Conservation (phyloP, 92 coral and sea anemone genomes). For the Porites divaricata region DNA sequence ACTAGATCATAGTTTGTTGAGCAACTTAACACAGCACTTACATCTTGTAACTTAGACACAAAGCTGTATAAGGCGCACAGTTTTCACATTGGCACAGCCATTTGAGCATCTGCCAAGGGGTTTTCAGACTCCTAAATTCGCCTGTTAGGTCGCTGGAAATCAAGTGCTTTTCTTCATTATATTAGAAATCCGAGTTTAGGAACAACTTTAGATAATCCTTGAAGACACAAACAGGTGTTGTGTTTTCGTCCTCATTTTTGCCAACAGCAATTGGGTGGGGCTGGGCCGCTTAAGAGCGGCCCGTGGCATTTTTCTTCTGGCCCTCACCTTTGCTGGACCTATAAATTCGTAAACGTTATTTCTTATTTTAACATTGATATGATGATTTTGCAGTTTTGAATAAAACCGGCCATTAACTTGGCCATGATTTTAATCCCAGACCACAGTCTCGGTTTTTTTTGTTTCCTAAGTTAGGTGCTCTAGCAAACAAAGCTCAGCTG, state of each 20-base stretch:
- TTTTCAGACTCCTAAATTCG: constrained; percentile 24
- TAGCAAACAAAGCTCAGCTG: no score
- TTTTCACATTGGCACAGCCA: constrained; percentile 32
- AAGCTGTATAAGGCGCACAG: constrained; percentile 25
- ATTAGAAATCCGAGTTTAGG: constrained; percentile 13
- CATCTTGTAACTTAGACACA: constrained; percentile 1
- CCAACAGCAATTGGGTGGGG: constrained; percentile 26
- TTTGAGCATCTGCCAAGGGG: constrained; percentile 34
- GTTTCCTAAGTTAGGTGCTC: not conserved
- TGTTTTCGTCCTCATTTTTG: not conserved
- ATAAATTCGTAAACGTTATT: no score
- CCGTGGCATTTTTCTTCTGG: constrained; percentile 1
- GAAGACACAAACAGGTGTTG: not conserved
- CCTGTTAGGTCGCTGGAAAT: constrained; percentile 32
- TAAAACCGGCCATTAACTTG: no score
- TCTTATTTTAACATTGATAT: no score
- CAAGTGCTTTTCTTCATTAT: constrained; percentile 29
- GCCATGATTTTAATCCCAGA: no score
- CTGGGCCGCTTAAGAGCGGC: not conserved
- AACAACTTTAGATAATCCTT: not conserved
- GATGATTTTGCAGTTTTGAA: no score
- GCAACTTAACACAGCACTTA: constrained; percentile 15
- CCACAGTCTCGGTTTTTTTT: no score
- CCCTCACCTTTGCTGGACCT: no score
- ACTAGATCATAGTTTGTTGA: not conserved